Base-by-base conservation (phyloP, 2,888 invertebrate genomes). In the Creontiades dilutus region DNA sequence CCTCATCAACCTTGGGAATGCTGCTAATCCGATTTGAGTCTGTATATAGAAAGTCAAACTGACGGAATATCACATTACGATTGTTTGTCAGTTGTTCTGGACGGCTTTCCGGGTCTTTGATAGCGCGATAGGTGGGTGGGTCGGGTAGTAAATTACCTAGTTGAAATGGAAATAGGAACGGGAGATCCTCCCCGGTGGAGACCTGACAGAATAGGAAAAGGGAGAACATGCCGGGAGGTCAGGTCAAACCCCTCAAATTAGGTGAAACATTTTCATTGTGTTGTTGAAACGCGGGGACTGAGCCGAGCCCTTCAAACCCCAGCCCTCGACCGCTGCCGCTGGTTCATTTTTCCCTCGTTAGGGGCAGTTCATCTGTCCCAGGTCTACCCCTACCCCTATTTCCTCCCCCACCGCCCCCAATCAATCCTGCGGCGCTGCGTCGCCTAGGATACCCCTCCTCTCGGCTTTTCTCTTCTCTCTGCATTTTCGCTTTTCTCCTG, bases 291-390 rank as follows among this genome's bases (percentile, higher is more conserved):
- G 61, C 61, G 19, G 61, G 61, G 68, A 68, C 37, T 7, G 37
- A 37, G 37, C 37, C 7, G 37, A 37, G 37, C 37, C 37, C 37
- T 37, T 37, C 37, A 37, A 37, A 68, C 27, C 68, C 23, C 68
- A 19, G 23, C 23, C 68, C 68, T 23, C 57, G 13, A 23, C 68
- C 23, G 5, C 68, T 68, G 23, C 57, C 68, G 68, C 13, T 68
- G 68, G 68, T 68, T 68, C 68, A 68, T 68, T 68, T 68, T 68
- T 68, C 68, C 23, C 23, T 68, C 68, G 68, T 68, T 68, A 68
- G 68, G 68, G 68, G 68, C 68, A 68, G 68, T 68, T 68, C 68
- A 68, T 68, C 68, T 68, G 23, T 12, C 23, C 23, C 68, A 68
- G 61, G 68, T 23, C 68, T 68, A 23, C 68, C 68, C 68, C 68